Evolutionary conservation across 2,797 vertebrate genomes (phyloP).

Genomic region (Steatocranus sp.): DNA sequence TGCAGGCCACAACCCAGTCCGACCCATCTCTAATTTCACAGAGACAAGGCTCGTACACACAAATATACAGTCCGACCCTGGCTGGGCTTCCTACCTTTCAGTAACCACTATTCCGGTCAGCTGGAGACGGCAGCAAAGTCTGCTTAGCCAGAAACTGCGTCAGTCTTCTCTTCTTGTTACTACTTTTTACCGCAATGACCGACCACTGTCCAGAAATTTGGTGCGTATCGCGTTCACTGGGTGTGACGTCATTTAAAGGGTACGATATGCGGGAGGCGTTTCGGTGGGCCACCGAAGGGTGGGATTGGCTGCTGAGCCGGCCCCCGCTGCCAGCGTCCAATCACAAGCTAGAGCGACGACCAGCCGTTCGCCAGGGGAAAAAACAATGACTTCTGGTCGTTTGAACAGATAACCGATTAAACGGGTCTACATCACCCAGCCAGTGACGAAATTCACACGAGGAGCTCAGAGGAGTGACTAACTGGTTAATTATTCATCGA

Average conservation of each 20-base stretch:
- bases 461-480: background rate
- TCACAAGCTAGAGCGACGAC: background rate
- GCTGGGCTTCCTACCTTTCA: constrained; percentile 35
- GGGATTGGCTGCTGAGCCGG: constrained; percentile 27
- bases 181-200: constrained; percentile 29
- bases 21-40: background rate
- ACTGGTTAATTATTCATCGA: background rate
- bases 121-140: background rate
- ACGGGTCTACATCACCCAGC: background rate
- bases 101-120: background rate
- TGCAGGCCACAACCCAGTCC: constrained; percentile 49
- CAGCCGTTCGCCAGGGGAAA: background rate
- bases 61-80: background rate
- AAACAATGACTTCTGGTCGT: constrained; percentile 22
- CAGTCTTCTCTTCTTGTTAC: background rate
- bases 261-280: background rate
- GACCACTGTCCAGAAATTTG: background rate
- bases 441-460: background rate
- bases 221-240: constrained; percentile 8
- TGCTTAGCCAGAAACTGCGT: background rate
- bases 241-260: constrained; percentile 48
- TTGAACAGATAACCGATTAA: constrained; percentile 38
- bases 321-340: constrained; percentile 8
- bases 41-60: background rate
- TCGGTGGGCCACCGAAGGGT: background rate